Evolutionary conservation across 1,140 invertebrate species (phyloP).

Genomic region (Chrysomallon squamiferum): DNA sequence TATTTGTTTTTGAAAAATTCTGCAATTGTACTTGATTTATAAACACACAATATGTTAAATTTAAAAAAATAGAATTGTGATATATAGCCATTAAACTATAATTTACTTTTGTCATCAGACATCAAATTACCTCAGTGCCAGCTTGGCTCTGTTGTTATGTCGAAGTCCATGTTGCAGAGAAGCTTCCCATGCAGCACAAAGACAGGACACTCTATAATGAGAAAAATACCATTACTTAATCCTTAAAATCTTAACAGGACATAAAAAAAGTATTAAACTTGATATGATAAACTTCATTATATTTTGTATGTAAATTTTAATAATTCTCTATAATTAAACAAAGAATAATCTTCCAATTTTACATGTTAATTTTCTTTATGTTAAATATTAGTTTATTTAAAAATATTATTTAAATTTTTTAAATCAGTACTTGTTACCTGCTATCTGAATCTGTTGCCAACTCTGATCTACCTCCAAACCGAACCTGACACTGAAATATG

Average conservation of each 20-base stretch:
- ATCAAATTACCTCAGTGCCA: slow-evolving; percentile 59
- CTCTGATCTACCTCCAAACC: slow-evolving; percentile 84
- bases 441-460: slow-evolving; percentile 85
- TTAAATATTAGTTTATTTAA: too few relatives aligned
- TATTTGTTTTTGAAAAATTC: too few relatives aligned
- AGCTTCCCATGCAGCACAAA: slow-evolving; percentile 75
- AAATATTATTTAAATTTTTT: too few relatives aligned
- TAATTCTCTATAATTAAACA: not conserved
- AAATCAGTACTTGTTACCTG: slow-evolving; percentile 47
- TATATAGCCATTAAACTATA: too few relatives aligned
- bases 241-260: slow-evolving; percentile 5
- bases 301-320: slow-evolving; percentile 6
- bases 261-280: not conserved
- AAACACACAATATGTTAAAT: too few relatives aligned
- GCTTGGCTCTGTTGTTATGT: slow-evolving; percentile 57
- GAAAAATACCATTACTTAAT: too few relatives aligned
- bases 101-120: too few relatives aligned
- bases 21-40: too few relatives aligned
- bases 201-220: slow-evolving; percentile 69
- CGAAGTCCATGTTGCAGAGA: slow-evolving; percentile 75
- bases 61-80: too few relatives aligned
- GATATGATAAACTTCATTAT: slow-evolving; percentile 6
- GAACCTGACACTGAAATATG: slow-evolving; percentile 64
- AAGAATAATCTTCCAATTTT: too few relatives aligned
- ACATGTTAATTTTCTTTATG: too few relatives aligned